These are phyloP conservation scores for Montipora efflorescens DNA, from an alignment of 64 coral and sea anemone genomes.

Conservation along the genomic window DNA sequence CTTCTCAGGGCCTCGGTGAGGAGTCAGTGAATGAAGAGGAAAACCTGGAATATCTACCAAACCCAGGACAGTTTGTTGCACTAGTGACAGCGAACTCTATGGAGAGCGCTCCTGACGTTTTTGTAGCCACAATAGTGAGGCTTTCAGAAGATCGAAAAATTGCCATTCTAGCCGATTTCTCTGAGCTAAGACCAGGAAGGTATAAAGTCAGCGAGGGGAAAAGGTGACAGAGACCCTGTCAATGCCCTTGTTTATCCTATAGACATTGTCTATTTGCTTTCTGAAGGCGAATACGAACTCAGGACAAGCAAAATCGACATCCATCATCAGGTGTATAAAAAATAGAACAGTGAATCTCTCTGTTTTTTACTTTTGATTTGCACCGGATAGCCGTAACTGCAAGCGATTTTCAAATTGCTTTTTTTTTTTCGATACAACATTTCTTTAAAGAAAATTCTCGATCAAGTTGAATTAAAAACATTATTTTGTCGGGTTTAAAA, in stretches of 20 bases:
- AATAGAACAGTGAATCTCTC: no score
- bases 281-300: conserved; percentile 1
- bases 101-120: neutral
- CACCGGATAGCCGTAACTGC: no score
- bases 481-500: no score
- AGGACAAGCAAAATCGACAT: neutral
- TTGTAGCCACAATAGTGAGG: neutral
- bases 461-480: no score
- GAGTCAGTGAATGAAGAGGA: no score
- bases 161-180: neutral
- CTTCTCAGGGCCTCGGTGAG: no score
- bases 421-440: no score
- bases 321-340: conserved; percentile 2
- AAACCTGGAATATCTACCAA: no score
- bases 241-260: neutral
- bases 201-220: conserved; percentile 7
- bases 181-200: neutral
- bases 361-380: no score
- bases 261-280: neutral
- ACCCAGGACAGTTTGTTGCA: no score
- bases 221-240: neutral
- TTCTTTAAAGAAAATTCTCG: no score
- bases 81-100: neutral
- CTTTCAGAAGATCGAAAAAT: conserved; percentile 15
- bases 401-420: no score